Percentiles rank a stretch among this genome's conserved stretches.
phyloP scores from a whole-genome alignment of 1,140 invertebrate genomes.

The Ostrea edulis region DNA sequence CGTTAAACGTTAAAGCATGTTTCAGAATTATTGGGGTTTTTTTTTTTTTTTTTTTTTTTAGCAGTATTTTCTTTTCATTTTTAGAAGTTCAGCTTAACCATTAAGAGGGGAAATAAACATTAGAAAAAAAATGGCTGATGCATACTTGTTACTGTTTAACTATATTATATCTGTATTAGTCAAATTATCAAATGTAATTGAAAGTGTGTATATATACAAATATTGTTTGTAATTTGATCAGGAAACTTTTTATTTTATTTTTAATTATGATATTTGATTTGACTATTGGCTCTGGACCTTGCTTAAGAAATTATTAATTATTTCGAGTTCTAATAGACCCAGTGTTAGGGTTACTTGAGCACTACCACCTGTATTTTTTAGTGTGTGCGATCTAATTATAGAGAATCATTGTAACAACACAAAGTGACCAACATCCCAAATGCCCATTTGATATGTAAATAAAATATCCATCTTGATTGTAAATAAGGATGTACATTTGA shows the following conservation, averaged over 20 bases:
- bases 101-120: too few species aligned
- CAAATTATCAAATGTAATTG: not conserved
- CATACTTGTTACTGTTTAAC: too few species aligned
- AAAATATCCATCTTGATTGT: slow-evolving; percentile 17
- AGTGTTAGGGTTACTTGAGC: not conserved
- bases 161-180: too few species aligned
- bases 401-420: not conserved
- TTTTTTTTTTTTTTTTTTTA: too few species aligned
- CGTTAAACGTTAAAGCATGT: too few species aligned
- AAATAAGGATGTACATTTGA: slow-evolving; percentile 23
- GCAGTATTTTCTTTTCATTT: too few species aligned
- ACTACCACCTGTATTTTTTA: not conserved
- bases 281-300: not conserved
- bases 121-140: too few species aligned
- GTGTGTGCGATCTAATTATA: not conserved
- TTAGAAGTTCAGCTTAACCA: too few species aligned
- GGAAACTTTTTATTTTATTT: not conserved
- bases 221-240: not conserved
- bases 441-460: not conserved
- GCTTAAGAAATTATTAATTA: not conserved
- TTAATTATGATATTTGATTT: not conserved
- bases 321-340: too few species aligned
- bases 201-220: not conserved
- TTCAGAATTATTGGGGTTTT: too few species aligned
- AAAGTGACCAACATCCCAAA: not conserved